A percentile compares a stretch with the other conserved stretches of the same genome.
Evolutionary conservation across 2,888 invertebrate genomes (phyloP).

Genomic region (Lapara coniferarum): DNA sequence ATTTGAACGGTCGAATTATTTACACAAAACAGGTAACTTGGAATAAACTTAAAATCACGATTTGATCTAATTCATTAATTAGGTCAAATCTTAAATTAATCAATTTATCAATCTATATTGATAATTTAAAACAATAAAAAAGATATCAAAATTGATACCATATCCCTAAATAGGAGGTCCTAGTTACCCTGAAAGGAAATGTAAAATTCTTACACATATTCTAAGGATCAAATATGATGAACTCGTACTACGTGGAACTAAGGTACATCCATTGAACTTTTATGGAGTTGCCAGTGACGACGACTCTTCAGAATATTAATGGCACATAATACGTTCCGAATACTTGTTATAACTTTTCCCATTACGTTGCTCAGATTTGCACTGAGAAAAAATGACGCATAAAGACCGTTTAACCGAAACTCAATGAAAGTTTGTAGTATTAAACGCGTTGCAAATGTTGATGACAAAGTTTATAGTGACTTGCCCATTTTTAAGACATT

Average conservation of each 20-base stretch:
- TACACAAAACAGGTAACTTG: no score
- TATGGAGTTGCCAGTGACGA: conserved; percentile 66
- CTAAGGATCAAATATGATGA: conserved; percentile 44
- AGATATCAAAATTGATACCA: no score
- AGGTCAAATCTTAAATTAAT: no score
- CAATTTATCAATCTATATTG: no score
- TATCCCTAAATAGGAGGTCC: no score
- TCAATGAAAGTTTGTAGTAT: conserved; percentile 64
- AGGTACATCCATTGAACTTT: conserved; percentile 70
- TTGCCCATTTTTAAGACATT: no score
- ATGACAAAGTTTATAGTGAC: not conserved
- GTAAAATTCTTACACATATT: not conserved
- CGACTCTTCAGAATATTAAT: conserved; percentile 79
- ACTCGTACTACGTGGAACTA: conserved; percentile 41
- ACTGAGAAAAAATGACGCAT: conserved; percentile 67
- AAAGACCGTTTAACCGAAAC: conserved; percentile 57
- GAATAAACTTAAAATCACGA: no score
- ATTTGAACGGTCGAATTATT: no score
- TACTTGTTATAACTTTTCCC: conserved; percentile 83
- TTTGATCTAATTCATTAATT: no score
- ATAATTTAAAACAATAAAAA: no score
- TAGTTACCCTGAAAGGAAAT: not conserved
- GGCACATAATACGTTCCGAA: conserved; percentile 77
- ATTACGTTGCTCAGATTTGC: conserved; percentile 76
- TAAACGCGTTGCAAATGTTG: conserved; percentile 39